Base-by-base conservation (phyloP, 1,140 invertebrate species). In the Oscheius sp. region DNA sequence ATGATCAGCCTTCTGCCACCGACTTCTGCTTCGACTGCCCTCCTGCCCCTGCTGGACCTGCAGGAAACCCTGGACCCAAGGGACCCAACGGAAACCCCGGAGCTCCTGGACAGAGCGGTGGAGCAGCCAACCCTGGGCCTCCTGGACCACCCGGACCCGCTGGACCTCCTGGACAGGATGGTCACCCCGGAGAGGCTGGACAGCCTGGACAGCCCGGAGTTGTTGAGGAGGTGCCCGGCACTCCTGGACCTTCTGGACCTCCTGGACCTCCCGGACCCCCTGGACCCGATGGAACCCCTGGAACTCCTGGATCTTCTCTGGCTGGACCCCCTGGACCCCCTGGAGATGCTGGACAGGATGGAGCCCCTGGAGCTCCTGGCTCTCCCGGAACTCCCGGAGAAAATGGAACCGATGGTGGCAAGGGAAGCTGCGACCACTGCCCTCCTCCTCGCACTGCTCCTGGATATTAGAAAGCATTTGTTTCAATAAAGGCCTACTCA, bases 71-170 rank as follows among this genome's bases (percentile, higher is more conserved):
- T 42, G 71, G 71, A 45, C 71, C 68, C 65, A 46, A 46, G 55
- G 71, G 69, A 72, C 69, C 65, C 31, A 36, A 74, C 36, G 77
- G 77, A 68, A 69, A 79, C 34, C 70, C 70, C 62, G 70, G 70
- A 73, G 61, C 83, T 49, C 82, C 82, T 46, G 82, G 82, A 46
- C 32, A 69, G 20, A 26, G 62, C 20, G 81, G 82, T 66, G 81
- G 81, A 78, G 78, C 82, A 29, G 81, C 82, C 62, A 66, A 78
- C 45, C 63, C 36, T 35, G 74, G 70, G 66, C 62, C 49, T 18
- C 45, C 59, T 32, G 65, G 55, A 49, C 70, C 36, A n/a, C 63
- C 81, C 38, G 80, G 81, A 52, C 64, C 80, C 36, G 28, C 79
- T 36, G 81, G 81, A 68, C 68, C 71, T 52, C 62, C 65, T 61